Evolutionary conservation across 2,888 invertebrate genomes (phyloP).

Genomic region (Malthinus seriepunctatus): DNA sequence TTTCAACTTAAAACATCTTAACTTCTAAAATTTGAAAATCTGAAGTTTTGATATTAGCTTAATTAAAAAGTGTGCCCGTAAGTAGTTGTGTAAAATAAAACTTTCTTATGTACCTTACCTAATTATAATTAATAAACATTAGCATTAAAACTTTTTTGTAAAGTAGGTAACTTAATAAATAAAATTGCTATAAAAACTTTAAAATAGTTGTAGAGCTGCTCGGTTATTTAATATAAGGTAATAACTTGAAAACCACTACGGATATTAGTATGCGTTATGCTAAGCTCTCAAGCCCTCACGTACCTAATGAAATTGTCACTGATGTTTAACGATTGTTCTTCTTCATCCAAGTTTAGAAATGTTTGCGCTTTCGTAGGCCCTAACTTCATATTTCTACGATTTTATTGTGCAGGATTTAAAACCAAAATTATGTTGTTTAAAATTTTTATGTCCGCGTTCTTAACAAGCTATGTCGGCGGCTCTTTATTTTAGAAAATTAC

Average conservation of each 20-base stretch:
- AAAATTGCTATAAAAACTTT: conserved; percentile 4
- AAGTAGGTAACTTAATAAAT: neutral
- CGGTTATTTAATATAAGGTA: conserved; percentile 20
- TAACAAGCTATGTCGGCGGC: neutral
- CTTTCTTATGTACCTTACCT: too few species aligned
- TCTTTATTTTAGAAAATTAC: conserved; percentile 1
- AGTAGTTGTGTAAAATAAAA: too few species aligned
- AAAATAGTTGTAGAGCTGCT: conserved; percentile 5
- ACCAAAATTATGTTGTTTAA: neutral
- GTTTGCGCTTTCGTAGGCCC: conserved; percentile 21
- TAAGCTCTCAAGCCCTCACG: conserved; percentile 24
- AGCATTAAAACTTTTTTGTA: neutral
- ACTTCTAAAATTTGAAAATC: too few species aligned
- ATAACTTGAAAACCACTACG: conserved; percentile 21
- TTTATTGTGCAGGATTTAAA: conserved; percentile 10
- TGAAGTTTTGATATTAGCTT: too few species aligned
- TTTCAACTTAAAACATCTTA: too few species aligned
- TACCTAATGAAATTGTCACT: conserved; percentile 31
- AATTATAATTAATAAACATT: neutral
- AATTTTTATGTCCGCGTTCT: neutral
- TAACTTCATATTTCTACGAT: conserved; percentile 17
- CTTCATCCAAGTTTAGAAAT: conserved; percentile 14
- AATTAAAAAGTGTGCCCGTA: too few species aligned
- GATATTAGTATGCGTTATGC: conserved; percentile 28
- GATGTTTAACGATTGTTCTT: conserved; percentile 29